Evolutionary conservation across 2,888 invertebrate genomes (phyloP), one percentile per base, ranked within the genome.

Genomic region (Microctonus brassicae): DNA sequence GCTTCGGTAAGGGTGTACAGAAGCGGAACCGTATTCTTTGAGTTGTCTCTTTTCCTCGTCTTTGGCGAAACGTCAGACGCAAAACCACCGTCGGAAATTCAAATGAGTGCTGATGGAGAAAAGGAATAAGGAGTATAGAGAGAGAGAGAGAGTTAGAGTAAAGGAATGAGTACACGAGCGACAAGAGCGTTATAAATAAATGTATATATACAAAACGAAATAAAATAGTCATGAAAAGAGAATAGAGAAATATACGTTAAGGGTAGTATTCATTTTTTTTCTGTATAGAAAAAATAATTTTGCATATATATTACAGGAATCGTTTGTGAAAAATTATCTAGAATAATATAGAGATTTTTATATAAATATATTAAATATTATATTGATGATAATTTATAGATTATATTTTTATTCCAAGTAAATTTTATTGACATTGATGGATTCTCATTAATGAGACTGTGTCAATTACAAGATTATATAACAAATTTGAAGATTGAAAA

Each of bases 41-140:
- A 73, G 73, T 62, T 69, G 26, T 52, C 29, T 29, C 66, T 69
- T 26, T 57, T 53, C 17, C 47, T 47, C 64, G 65, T 33, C 36
- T 53, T 60, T 55, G 53, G 69, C 70, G 52, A 76, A 77, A 76
- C 74, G 75, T 78, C 76, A 73, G 75, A 76, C 68, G 76, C 74
- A 70, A 64, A 70, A 70, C 64, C 64, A 55, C 73, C 72, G 75
- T 74, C 53, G 63, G 69, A 77, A 75, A 77, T 76, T 77, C 75
- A 77, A 77, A 77, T 77, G 73, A 76, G 74, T 72, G 64, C 67
- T 70, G 53, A 47, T 34, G 60, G 39, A 36, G 55, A 64, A 55
- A 34, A 26, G 47, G 36, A 58, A 53, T n/a, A 58, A 39, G 61
- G 61, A 55, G 39, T 36, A 60, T n/a, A n/a, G n/a, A n/a, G n/a